phyloP scores from a whole-genome alignment of 2,113 vertebrate species.

The Clarias macrocephalus region DNA sequence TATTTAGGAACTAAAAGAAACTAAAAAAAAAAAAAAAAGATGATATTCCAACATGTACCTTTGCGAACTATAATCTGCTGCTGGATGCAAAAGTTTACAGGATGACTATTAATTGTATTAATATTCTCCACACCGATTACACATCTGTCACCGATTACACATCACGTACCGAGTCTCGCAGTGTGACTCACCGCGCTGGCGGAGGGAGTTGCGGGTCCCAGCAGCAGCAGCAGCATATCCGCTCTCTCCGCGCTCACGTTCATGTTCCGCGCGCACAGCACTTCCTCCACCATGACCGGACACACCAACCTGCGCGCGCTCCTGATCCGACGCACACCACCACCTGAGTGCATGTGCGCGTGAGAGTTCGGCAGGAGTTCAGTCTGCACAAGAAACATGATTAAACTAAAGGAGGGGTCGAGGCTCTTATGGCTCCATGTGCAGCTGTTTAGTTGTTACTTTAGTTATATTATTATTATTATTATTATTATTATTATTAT shows the following conservation, averaged over 20 bases:
- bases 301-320: not conserved
- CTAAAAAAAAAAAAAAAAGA: not conserved
- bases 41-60: not conserved
- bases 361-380: not conserved
- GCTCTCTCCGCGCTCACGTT: not conserved
- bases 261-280: not conserved
- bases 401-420: not conserved
- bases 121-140: not conserved
- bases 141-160: too few relatives aligned
- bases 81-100: not conserved
- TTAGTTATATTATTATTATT: not conserved
- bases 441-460: not conserved
- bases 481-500: not conserved
- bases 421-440: not conserved
- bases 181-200: not conserved
- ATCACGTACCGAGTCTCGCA: not conserved
- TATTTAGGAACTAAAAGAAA: not conserved
- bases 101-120: not conserved
- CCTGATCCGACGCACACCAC: not conserved
- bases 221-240: slow-evolving; percentile 1
- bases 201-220: not conserved
- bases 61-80: not conserved
- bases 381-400: not conserved
- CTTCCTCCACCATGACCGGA: not conserved
- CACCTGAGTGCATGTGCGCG: not conserved